These are phyloP conservation scores for Cyrtodaria siliqua DNA, from an alignment of 2,888 invertebrate species.

Conservation along the genomic window DNA sequence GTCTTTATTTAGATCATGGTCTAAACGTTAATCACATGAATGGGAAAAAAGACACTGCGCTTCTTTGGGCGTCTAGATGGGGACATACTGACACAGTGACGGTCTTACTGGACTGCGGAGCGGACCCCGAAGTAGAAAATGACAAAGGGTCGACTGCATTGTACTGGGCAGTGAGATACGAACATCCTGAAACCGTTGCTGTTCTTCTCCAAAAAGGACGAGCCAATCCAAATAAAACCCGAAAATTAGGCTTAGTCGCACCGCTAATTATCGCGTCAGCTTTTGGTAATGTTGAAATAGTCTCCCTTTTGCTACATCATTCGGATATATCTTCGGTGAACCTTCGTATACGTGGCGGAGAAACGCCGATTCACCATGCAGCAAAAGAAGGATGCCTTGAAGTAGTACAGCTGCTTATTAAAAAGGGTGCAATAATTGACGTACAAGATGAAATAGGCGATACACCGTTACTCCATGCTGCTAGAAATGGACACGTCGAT, in stretches of 20 bases:
- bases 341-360: constrained; percentile 77
- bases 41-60: constrained; percentile 82
- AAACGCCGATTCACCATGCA: constrained; percentile 85
- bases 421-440: constrained; percentile 80
- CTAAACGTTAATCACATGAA: constrained; percentile 75
- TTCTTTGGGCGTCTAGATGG: constrained; percentile 84
- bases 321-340: constrained; percentile 77
- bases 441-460: constrained; percentile 81
- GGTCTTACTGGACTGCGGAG: constrained; percentile 69
- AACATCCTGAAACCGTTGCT: constrained; percentile 74
- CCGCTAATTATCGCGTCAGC: constrained; percentile 83
- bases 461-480: constrained; percentile 81
- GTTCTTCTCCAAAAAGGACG: constrained; percentile 75
- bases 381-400: constrained; percentile 82
- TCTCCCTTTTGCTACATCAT: constrained; percentile 64
- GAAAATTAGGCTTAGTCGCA: constrained; percentile 82
- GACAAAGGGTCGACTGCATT: constrained; percentile 84
- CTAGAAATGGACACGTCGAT: constrained; percentile 74
- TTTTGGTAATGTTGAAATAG: constrained; percentile 76
- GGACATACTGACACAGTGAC: constrained; percentile 72
- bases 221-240: constrained; percentile 77
- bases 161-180: constrained; percentile 85
- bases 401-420: constrained; percentile 77
- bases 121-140: constrained; percentile 77
- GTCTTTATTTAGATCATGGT: constrained; percentile 64